A percentile compares a stretch with the other conserved stretches of the same genome.
Evolutionary conservation across 2,888 invertebrate species (phyloP).

Genomic region (Athetis lepigone): DNA sequence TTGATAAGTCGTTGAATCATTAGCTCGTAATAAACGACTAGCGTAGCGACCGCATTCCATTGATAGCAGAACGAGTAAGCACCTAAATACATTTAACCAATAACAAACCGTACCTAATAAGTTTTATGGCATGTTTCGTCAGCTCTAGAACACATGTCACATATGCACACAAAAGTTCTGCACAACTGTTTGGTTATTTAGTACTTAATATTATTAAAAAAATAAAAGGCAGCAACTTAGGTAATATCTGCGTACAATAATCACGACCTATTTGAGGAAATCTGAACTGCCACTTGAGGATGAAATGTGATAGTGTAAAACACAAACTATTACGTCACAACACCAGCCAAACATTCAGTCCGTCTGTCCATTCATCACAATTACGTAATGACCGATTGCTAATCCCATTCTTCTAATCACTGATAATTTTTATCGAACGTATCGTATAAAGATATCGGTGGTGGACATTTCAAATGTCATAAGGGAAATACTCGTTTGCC

Average conservation of each 20-base stretch:
- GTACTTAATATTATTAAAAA: constrained; percentile 2
- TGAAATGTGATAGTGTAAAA: constrained; percentile 9
- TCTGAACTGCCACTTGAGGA: constrained; percentile 6
- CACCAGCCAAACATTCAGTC: constrained; percentile 14
- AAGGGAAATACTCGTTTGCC: too few species aligned
- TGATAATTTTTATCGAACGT: constrained; percentile 24
- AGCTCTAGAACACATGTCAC: constrained; percentile 25
- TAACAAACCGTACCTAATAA: constrained; percentile 49
- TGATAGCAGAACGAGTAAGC: constrained; percentile 79
- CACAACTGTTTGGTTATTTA: constrained; percentile 3
- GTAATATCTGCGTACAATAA: constrained; percentile 9
- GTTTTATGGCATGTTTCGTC: constrained; percentile 44
- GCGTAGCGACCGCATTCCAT: constrained; percentile 84
- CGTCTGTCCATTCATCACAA: constrained; percentile 20
- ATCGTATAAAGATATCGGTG: neutral
- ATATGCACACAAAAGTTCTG: constrained; percentile 7
- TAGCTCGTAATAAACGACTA: constrained; percentile 77
- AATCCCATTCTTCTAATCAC: constrained; percentile 17
- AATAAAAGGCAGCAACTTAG: constrained; percentile 2
- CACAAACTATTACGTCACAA: constrained; percentile 25
- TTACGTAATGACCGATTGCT: constrained; percentile 9
- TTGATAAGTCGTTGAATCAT: constrained; percentile 87
- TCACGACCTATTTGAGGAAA: constrained; percentile 20
- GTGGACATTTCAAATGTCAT: too few species aligned
- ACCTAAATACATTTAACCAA: constrained; percentile 69